Evolutionary conservation across 1,140 invertebrate genomes (phyloP), one percentile per base, ranked within the genome.

Genomic region (Cataglyphis hispanica): DNA sequence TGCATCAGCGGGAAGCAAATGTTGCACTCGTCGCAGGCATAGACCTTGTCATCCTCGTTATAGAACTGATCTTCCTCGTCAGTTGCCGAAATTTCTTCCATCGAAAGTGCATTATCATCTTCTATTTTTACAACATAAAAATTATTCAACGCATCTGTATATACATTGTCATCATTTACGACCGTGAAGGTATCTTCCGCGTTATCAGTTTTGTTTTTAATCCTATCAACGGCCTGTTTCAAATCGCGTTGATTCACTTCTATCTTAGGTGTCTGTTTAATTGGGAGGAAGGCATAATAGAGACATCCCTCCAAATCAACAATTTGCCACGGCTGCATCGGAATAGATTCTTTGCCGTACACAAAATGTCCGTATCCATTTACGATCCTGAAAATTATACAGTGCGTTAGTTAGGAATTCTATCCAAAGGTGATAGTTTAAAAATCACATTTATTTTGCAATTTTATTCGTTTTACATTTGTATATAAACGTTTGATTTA

Each of bases 1-100:
- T 95, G 93, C 46, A 94, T 89, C 0, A 94, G 89, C 0, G 96
- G 96, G 64, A 97, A 97, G 6, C 95, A 94, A 0, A 95, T 94
- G 11, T 93, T 93, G 76, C 96, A 96, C 8, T 93, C 86, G 0
- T 92, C 89, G 86, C 96, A 96, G 8, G 90, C 72, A 66, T 92
- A 93, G 2, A 88, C 46, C 5, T 81, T 81, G 1, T 84, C 64
- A 0, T 86, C 76, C 8, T 84, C 86, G 16, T 76, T 61, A 8
- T 10, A n/a, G 37, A 40, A 11, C 0, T 61, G 2, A 0, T 22
- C 22, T 0, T 87, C 63, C 0, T 87, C 63, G 2, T 34, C 37
- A 2, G 5, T 46, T 4, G 0, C 6, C 40, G 10, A 1, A n/a
- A 50, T 10, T 16, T 86, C 60, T 0, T 66, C 67, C 2, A 56